Evolutionary conservation across 2,888 invertebrate genomes (phyloP), one percentile per base, ranked within the genome.

Genomic region (Cheilosia pagana): DNA sequence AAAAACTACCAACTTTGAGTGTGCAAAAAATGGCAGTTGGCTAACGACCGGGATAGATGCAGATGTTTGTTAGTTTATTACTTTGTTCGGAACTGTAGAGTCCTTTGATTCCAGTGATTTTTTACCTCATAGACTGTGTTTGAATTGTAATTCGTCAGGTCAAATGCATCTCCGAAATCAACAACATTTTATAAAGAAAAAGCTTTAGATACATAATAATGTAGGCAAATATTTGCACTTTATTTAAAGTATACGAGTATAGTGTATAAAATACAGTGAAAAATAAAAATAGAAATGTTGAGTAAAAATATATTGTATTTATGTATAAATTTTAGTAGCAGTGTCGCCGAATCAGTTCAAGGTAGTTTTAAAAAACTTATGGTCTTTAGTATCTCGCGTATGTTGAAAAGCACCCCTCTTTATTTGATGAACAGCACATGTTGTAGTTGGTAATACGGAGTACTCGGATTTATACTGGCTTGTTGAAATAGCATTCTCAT

Each of bases 351-450:
- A 35, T 83, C 43, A 79, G 39, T 86, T 83, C 53, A 70, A 53
- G 16, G 89, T 88, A 59, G 89, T 88, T 87, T 96, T 94, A 90
- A 96, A 97, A 91, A 96, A 97, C 90, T 96, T 96, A 91, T 97
- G 97, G 89, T 96, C 95, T 87, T 95, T 95, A 12, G 97, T 96
- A 90, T 97, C 96, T 86, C 96, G 94, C 28, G 96, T 96, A 89
- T 97, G 96, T 91, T 96, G 96, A 92, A 95, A 97, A 19, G 96
- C 96, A 74, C 96, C 95, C 74, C 95, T 94, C 45, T 95, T 93
- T 89, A 96, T 95, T 70, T 97, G 93, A 86, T 96, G 93, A 39
- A 96, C 94, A 41, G 96, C 97, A 91, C 97, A 97, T 1, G 96
- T 95, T 65, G 96, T 96, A 35, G 92, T 92, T 87, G 95, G 95